Conservation (phyloP, 2,113 vertebrate genomes). For the Poicephalus meyeri region DNA sequence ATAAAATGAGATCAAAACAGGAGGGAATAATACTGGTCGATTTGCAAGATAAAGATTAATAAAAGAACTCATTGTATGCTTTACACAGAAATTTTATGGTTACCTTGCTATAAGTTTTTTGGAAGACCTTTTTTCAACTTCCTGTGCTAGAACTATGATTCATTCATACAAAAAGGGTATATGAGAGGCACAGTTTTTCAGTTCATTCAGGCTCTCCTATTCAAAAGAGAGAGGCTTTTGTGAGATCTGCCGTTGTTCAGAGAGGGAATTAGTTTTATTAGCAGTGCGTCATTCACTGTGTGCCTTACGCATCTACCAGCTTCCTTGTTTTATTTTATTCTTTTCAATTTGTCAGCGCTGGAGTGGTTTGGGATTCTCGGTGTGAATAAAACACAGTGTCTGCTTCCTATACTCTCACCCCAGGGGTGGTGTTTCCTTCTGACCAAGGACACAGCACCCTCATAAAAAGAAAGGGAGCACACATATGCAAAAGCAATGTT, state of each 20-base stretch:
- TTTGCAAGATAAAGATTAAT: slow-evolving; percentile 20
- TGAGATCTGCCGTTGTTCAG: background rate
- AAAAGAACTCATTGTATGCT: background rate
- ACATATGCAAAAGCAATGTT: background rate
- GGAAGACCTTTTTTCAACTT: slow-evolving; percentile 8
- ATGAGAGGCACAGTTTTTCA: slow-evolving; percentile 3
- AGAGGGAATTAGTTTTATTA: slow-evolving; percentile 50
- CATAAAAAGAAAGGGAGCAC: background rate
- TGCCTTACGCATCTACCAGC: background rate
- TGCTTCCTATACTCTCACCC: background rate
- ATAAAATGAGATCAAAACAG: slow-evolving; percentile 1
- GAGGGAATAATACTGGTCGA: background rate
- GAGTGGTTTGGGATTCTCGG: background rate
- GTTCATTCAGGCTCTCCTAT: slow-evolving; percentile 39
- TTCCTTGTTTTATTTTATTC: background rate
- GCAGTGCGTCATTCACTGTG: slow-evolving; percentile 3
- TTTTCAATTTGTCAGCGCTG: background rate
- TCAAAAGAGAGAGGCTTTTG: slow-evolving; percentile 24
- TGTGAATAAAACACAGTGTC: slow-evolving; percentile 9
- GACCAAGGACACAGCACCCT: background rate
- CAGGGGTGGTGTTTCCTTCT: background rate
- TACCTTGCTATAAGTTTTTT: background rate
- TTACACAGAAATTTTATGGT: background rate
- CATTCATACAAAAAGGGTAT: slow-evolving; percentile 43
- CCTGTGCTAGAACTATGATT: slow-evolving; percentile 16